These are phyloP conservation scores for Threskiornis aethiopicus DNA, from an alignment of 2,797 vertebrate species.

Conservation along the genomic window DNA sequence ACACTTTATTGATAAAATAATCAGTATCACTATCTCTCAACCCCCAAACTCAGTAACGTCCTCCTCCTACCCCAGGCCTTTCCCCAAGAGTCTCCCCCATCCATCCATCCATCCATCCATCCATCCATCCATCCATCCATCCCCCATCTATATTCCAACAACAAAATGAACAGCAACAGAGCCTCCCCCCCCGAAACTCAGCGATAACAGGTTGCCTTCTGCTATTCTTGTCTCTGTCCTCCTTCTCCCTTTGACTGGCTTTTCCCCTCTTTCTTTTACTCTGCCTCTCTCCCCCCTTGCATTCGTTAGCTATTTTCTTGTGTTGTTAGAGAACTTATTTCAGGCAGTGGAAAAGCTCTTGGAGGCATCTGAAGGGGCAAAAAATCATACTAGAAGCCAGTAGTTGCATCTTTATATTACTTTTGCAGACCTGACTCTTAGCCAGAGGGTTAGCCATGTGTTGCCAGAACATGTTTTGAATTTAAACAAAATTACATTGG, in stretches of 20 bases:
- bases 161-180: not conserved
- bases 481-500: slow-evolving; percentile 3
- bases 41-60: not conserved
- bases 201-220: rapidly evolving
- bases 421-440: not conserved
- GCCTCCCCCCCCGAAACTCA: rapidly evolving
- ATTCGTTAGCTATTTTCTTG: not conserved
- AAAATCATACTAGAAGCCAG: not conserved
- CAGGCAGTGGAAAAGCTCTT: not conserved
- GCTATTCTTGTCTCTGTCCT: not conserved
- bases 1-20: not conserved
- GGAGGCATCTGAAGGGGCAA: not conserved
- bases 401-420: not conserved
- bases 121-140: not conserved
- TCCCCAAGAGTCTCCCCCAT: not conserved
- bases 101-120: no score
- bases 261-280: not conserved
- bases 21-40: not conserved
- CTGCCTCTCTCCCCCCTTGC: not conserved
- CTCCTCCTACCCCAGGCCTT: not conserved
- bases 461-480: not conserved
- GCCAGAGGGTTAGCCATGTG: not conserved
- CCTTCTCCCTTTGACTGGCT: not conserved
- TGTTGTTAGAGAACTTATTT: not conserved
- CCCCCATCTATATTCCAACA: not conserved